These are phyloP conservation scores for Coptotermes formosanus DNA, from an alignment of 1,140 invertebrate genomes.

Conservation along the genomic window DNA sequence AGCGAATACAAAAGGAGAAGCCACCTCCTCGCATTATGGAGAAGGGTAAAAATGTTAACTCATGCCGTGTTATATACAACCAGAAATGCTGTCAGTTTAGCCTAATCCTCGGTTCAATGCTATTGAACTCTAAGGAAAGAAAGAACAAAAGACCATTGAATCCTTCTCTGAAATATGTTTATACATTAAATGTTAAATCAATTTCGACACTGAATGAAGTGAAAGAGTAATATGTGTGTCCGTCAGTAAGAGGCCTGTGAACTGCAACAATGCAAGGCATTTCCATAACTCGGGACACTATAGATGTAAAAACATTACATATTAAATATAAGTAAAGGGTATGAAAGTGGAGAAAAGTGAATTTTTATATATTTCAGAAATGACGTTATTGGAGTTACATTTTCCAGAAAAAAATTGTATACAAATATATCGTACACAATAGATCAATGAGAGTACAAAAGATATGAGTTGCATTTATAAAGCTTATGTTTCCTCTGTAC, in stretches of 20 bases:
- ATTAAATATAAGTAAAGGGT: not conserved
- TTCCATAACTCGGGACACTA: not conserved
- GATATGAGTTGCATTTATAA: no score
- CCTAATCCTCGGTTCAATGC: not conserved
- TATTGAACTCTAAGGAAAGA: not conserved
- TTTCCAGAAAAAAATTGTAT: no score
- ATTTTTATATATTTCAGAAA: no score
- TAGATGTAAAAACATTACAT: no score
- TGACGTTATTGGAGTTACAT: not conserved
- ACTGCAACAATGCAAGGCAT: not conserved
- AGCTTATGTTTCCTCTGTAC: no score
- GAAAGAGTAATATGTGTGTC: not conserved
- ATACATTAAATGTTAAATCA: conserved; percentile 11
- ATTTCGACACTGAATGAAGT: conserved; percentile 9
- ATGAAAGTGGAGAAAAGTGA: not conserved
- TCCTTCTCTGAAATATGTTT: not conserved
- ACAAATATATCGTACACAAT: no score
- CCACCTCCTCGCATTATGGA: not conserved
- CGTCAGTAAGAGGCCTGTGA: not conserved
- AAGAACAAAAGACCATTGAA: conserved; percentile 25
- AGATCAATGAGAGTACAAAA: no score
- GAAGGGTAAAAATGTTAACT: conserved; percentile 27
- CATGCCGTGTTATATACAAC: conserved; percentile 29
- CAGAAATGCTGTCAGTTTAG: conserved; percentile 21
- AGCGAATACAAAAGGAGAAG: not conserved